A percentile compares a stretch with the other conserved stretches of the same genome.
Evolutionary conservation across 2,888 invertebrate species (phyloP).

Genomic region (Sphaerophoria taeniata): DNA sequence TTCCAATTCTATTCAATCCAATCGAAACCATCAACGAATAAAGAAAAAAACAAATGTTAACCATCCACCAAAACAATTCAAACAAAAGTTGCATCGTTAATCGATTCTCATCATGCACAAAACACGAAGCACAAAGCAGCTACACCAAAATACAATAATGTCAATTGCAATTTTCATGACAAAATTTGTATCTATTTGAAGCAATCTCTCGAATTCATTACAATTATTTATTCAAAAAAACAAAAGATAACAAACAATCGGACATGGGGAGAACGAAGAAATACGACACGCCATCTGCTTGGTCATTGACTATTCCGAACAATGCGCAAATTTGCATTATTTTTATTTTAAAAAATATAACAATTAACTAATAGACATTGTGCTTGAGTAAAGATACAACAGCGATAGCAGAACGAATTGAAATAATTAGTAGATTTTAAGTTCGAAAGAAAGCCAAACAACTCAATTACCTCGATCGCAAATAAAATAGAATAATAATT

Average conservation of each 20-base stretch:
- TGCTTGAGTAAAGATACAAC: neutral
- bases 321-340: neutral
- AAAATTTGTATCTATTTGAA: slow-evolving; percentile 32
- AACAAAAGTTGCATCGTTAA: slow-evolving; percentile 63
- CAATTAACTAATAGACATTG: neutral
- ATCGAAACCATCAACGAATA: neutral
- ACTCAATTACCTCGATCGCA: neutral
- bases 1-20: too few species aligned
- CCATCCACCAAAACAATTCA: slow-evolving; percentile 30
- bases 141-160: neutral
- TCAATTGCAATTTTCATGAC: slow-evolving; percentile 41
- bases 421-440: slow-evolving; percentile 2
- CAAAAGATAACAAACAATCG: slow-evolving; percentile 11
- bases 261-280: slow-evolving; percentile 2
- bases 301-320: neutral
- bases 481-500: neutral
- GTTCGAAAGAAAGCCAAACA: neutral
- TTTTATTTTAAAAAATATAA: neutral
- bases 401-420: neutral
- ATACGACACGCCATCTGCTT: slow-evolving; percentile 26
- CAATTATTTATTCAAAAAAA: slow-evolving; percentile 17
- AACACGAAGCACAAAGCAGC: neutral
- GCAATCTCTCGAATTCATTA: slow-evolving; percentile 26
- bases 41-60: slow-evolving; percentile 42
- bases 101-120: slow-evolving; percentile 62